phyloP scores from a whole-genome alignment of 2,797 vertebrate genomes.

The Anguilla pacifica region DNA sequence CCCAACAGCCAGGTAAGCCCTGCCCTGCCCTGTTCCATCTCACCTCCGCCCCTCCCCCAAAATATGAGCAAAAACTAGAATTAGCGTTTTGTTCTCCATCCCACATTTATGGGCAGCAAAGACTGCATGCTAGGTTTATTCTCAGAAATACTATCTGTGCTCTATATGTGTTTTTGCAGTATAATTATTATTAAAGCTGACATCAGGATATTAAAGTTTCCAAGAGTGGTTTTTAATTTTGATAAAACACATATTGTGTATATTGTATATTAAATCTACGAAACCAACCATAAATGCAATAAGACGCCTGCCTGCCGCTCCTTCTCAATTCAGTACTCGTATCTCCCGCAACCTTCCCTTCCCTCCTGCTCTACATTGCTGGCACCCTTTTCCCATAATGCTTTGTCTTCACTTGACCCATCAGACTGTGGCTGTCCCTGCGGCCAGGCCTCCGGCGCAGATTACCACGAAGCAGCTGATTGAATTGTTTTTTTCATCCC shows the following conservation, averaged over 20 bases:
- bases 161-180: no score
- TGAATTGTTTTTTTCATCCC: slow-evolving; percentile 81
- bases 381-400: slow-evolving; percentile 79
- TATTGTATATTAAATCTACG: not conserved
- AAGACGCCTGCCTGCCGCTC: not conserved
- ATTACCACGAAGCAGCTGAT: slow-evolving; percentile 87
- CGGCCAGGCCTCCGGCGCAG: slow-evolving; percentile 83
- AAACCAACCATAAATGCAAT: not conserved
- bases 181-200: not conserved
- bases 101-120: not conserved
- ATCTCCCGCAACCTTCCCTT: slow-evolving; percentile 27
- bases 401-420: slow-evolving; percentile 83
- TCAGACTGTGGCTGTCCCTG: slow-evolving; percentile 83
- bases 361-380: slow-evolving; percentile 58
- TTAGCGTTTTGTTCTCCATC: not conserved
- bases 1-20: slow-evolving; percentile 88
- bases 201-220: not conserved
- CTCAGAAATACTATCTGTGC: no score
- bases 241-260: not conserved
- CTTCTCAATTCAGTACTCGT: slow-evolving; percentile 1
- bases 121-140: not conserved
- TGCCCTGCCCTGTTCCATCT: slow-evolving; percentile 7
- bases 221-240: not conserved
- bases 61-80: not conserved
- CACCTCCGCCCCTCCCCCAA: not conserved